Percentiles rank a stretch among this genome's conserved stretches.
These are phyloP conservation scores for Sisor rabdophorus DNA, from an alignment of 2,113 vertebrate species.

Conservation along the genomic window DNA sequence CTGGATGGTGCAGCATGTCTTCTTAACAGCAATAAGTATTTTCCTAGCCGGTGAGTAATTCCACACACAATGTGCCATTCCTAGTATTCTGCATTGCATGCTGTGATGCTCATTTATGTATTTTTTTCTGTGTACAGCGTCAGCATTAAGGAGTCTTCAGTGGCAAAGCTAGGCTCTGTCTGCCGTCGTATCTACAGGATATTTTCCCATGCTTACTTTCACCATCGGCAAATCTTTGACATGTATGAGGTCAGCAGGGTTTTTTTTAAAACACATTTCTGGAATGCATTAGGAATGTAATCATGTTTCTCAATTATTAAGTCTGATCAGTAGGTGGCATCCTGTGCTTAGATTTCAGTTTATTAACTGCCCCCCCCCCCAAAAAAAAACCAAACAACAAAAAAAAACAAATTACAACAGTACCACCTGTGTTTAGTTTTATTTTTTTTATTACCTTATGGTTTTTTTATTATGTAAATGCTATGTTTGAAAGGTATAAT, in stretches of 20 bases:
- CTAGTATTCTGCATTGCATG: not conserved
- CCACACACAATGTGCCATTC: not conserved
- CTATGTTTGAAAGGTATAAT: too few species aligned
- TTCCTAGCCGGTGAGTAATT: constrained; percentile 88
- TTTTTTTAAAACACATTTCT: not conserved
- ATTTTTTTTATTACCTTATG: too few species aligned
- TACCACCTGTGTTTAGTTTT: too few species aligned
- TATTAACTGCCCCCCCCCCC: too few species aligned
- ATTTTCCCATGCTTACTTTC: constrained; percentile 98
- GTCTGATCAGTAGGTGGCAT: constrained; percentile 36
- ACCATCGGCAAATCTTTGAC: constrained; percentile 98
- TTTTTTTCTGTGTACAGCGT: constrained; percentile 71
- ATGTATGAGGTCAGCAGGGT: constrained; percentile 87
- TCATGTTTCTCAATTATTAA: constrained; percentile 5
- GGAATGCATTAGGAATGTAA: not conserved
- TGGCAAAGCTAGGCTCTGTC: constrained; percentile 97
- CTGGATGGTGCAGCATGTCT: constrained; percentile 98
- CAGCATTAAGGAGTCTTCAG: constrained; percentile 99
- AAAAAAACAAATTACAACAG: too few species aligned
- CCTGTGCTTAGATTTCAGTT: not conserved
- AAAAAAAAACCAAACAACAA: too few species aligned
- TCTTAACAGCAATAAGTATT: constrained; percentile 99
- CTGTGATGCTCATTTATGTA: not conserved
- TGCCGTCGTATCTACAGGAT: constrained; percentile 99
- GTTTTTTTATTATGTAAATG: too few species aligned